These are phyloP conservation scores for Leptodactylus fallax DNA, from an alignment of 2,797 vertebrate genomes.

Conservation along the genomic window DNA sequence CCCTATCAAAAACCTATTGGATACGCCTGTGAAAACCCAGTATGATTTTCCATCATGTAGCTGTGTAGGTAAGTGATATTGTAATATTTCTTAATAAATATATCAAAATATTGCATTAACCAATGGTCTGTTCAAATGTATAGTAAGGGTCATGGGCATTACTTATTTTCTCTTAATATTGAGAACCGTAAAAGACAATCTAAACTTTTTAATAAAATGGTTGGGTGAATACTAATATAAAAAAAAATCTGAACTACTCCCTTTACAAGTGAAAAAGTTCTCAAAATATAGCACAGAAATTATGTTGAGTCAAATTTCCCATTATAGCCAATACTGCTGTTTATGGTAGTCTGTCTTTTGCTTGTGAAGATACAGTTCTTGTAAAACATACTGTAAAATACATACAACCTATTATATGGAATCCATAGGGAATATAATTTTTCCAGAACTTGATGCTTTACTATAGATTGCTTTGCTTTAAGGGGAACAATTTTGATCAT, in stretches of 20 bases:
- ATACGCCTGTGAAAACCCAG: constrained; percentile 95
- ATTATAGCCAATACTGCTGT: background rate
- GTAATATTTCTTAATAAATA: background rate
- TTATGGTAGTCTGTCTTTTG: background rate
- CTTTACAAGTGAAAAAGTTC: background rate
- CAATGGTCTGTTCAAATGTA: background rate
- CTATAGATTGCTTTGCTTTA: background rate
- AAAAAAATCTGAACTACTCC: no score
- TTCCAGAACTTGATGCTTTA: background rate
- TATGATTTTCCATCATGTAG: constrained; percentile 97
- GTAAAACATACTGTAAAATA: background rate
- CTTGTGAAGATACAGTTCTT: background rate
- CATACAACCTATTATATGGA: background rate
- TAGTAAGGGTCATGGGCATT: background rate
- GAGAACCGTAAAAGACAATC: background rate
- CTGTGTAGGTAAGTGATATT: constrained; percentile 90
- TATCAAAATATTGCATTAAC: background rate
- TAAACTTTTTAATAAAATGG: background rate
- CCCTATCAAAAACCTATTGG: constrained; percentile 93
- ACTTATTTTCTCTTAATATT: background rate
- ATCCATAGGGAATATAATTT: background rate
- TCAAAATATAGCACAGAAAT: background rate
- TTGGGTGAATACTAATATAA: background rate
- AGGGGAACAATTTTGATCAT: background rate
- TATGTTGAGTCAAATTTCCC: background rate